phyloP scores from a whole-genome alignment of 2,113 vertebrate species.

The Solea senegalensis region DNA sequence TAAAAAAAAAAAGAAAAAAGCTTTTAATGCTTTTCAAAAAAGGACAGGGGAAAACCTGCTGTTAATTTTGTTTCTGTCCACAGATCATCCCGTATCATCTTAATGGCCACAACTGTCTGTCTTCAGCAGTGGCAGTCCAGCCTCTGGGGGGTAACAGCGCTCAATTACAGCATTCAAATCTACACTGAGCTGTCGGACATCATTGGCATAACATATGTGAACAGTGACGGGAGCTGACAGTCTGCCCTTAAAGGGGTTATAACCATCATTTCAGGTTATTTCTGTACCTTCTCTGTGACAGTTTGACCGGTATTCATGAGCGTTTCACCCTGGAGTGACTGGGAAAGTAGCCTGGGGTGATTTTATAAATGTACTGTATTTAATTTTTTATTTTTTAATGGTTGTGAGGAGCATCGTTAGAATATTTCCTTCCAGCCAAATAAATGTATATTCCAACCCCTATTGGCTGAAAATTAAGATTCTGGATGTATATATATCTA shows the following conservation, averaged over 20 bases:
- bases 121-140: constrained; percentile 52
- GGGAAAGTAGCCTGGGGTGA: constrained; percentile 35
- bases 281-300: constrained; percentile 22
- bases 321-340: constrained; percentile 44
- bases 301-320: constrained; percentile 41
- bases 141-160: constrained; percentile 16
- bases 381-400: no score
- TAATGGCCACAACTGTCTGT: constrained; percentile 61
- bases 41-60: constrained; percentile 14
- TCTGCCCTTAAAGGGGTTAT: constrained; percentile 34
- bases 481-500: no score
- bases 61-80: constrained; percentile 15
- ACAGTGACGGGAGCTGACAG: constrained; percentile 42
- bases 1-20: no score
- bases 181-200: constrained; percentile 50
- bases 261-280: constrained; percentile 45
- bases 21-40: constrained; percentile 1
- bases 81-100: constrained; percentile 39
- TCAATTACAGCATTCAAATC: constrained; percentile 75
- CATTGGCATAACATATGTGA: constrained; percentile 48
- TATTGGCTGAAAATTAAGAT: no score
- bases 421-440: constrained; percentile 6
- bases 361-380: no score
- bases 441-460: no score
- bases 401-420: no score